Evolutionary conservation across 2,888 invertebrate genomes (phyloP).

Genomic region (Harpagoxenus sublaevis): DNA sequence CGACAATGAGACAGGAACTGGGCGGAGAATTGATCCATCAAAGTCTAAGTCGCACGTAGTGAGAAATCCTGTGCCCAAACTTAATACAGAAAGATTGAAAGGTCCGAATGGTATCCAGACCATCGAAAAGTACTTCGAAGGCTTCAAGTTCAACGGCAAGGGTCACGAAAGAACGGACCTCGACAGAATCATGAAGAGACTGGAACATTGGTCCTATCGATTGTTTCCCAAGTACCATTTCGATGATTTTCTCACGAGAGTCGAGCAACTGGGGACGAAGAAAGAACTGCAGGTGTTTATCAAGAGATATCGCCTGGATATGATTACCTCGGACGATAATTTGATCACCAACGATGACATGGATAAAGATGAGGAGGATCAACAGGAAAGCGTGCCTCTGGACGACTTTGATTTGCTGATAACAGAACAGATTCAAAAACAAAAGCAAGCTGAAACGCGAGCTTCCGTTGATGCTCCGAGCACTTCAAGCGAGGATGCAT

Average conservation of each 20-base stretch:
- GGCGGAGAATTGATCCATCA: slow-evolving; percentile 85
- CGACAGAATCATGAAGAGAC: slow-evolving; percentile 91
- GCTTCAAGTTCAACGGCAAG: slow-evolving; percentile 93
- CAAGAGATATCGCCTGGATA: slow-evolving; percentile 89
- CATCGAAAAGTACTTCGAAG: slow-evolving; percentile 92
- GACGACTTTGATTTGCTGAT: slow-evolving; percentile 90
- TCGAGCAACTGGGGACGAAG: slow-evolving; percentile 94
- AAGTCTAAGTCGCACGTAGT: slow-evolving; percentile 87
- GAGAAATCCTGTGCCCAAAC: slow-evolving; percentile 90
- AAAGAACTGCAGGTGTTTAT: slow-evolving; percentile 92
- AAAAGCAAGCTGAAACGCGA: slow-evolving; percentile 71
- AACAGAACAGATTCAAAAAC: slow-evolving; percentile 89
- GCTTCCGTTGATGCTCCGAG: not conserved
- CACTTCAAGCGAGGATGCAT: slow-evolving; percentile 46
- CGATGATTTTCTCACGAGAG: slow-evolving; percentile 93
- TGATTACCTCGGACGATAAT: slow-evolving; percentile 84
- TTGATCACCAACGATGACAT: slow-evolving; percentile 86
- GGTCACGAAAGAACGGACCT: slow-evolving; percentile 95
- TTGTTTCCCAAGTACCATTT: slow-evolving; percentile 96
- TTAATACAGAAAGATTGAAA: slow-evolving; percentile 91
- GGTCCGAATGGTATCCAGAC: slow-evolving; percentile 94
- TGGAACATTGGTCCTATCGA: slow-evolving; percentile 98
- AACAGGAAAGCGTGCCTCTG: slow-evolving; percentile 84
- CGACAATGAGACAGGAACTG: slow-evolving; percentile 50
- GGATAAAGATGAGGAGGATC: slow-evolving; percentile 86